phyloP scores from a whole-genome alignment of 2,113 vertebrate genomes.

The Camelus bactrianus region DNA sequence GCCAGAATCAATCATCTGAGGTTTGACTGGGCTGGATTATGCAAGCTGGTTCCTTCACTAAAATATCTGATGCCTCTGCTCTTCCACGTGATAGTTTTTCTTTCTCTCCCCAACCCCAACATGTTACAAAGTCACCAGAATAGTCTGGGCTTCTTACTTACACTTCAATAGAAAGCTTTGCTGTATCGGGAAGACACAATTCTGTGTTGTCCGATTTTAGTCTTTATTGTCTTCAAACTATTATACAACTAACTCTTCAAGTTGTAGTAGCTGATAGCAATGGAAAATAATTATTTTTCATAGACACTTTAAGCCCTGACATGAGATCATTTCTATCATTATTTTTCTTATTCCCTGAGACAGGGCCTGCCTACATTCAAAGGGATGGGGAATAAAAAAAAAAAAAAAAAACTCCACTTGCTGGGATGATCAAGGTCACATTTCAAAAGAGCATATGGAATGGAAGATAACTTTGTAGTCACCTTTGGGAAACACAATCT shows the following conservation, averaged over 20 bases:
- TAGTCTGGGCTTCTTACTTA: neutral
- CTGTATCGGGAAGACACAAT: neutral
- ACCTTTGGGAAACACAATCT: neutral
- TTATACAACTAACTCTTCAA: neutral
- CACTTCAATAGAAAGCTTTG: neutral
- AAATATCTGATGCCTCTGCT: neutral
- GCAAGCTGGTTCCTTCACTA: neutral
- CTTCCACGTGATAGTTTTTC: neutral
- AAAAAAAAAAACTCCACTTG: neutral
- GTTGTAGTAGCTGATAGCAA: neutral
- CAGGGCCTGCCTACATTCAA: neutral
- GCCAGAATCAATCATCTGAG: neutral
- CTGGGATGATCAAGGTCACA: neutral
- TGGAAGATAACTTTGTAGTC: neutral
- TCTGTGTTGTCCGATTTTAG: neutral
- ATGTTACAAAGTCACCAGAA: neutral
- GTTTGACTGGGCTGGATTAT: neutral
- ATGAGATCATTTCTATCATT: neutral
- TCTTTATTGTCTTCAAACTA: neutral
- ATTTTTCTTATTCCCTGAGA: neutral
- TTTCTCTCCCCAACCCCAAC: neutral
- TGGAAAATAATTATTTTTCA: neutral
- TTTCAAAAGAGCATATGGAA: neutral
- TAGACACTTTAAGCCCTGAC: neutral
- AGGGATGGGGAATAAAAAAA: neutral